These are phyloP conservation scores for Sisyra nigra DNA, from an alignment of 2,888 invertebrate species.

Conservation along the genomic window DNA sequence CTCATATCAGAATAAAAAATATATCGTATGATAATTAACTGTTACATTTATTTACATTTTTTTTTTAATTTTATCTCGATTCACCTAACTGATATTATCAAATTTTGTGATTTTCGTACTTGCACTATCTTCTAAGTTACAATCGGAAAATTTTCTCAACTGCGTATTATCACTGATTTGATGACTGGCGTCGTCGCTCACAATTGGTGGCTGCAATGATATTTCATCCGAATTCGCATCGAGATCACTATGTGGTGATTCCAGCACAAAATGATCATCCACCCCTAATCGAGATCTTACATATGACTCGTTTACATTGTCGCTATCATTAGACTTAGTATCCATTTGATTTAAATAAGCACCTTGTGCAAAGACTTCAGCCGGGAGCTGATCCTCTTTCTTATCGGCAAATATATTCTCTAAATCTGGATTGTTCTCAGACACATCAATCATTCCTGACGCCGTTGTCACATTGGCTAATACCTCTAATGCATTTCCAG, in stretches of 20 bases:
- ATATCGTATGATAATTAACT: no score
- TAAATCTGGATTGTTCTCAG: neutral
- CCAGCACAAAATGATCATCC: constrained; percentile 11
- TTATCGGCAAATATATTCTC: constrained; percentile 1
- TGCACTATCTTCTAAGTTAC: no score
- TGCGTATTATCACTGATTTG: neutral
- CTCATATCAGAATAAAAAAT: no score
- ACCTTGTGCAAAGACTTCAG: constrained; percentile 6
- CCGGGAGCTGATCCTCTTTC: constrained; percentile 1
- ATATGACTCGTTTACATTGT: constrained; percentile 5
- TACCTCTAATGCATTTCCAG: constrained; percentile 5
- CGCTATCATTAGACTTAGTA: constrained; percentile 5
- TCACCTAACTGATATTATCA: no score
- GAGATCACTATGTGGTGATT: constrained; percentile 16
- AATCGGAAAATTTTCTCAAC: neutral
- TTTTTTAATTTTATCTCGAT: no score
- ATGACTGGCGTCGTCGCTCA: constrained; percentile 14
- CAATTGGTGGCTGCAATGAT: constrained; percentile 25
- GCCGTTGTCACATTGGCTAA: constrained; percentile 7
- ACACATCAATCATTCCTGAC: constrained; percentile 1
- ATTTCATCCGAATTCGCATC: constrained; percentile 25
- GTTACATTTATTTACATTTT: no score
- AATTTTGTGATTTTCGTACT: no score
- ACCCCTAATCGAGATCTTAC: constrained; percentile 3
- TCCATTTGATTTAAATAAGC: constrained; percentile 5